Evolutionary conservation across 2,113 vertebrate genomes (phyloP).

Genomic region (Limanda limanda): DNA sequence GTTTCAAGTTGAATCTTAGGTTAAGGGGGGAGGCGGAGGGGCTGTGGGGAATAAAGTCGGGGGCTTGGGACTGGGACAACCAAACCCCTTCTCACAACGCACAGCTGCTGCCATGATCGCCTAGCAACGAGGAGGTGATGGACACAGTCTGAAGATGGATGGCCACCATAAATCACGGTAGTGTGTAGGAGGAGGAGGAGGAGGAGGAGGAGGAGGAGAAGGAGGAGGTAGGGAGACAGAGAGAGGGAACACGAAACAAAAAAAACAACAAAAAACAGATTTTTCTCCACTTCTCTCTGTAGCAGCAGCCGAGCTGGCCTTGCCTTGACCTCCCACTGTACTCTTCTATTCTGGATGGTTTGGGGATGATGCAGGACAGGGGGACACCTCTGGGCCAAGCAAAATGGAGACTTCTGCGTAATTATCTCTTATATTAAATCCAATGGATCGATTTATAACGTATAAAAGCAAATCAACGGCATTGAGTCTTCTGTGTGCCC

Average conservation of each 20-base stretch:
- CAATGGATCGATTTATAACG: constrained; percentile 38
- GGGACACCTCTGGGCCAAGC: constrained; percentile 50
- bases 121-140: constrained; percentile 99
- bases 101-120: constrained; percentile 98
- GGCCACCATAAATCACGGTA: constrained; percentile 98
- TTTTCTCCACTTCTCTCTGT: constrained; percentile 15
- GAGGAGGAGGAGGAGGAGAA: constrained; percentile 65
- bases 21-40: not conserved
- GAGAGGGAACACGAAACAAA: constrained; percentile 72
- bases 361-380: constrained; percentile 42
- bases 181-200: constrained; percentile 75
- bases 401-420: constrained; percentile 49
- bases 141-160: constrained; percentile 97
- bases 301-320: constrained; percentile 51
- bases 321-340: constrained; percentile 69
- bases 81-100: constrained; percentile 79
- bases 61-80: constrained; percentile 46
- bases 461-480: constrained; percentile 50
- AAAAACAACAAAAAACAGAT: constrained; percentile 88
- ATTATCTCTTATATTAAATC: constrained; percentile 44
- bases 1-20: constrained; percentile 30
- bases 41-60: constrained; percentile 34
- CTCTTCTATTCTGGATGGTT: constrained; percentile 84
- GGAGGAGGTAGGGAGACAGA: constrained; percentile 59
- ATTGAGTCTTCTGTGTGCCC: constrained; percentile 5